Base-by-base conservation (phyloP, 2,113 vertebrate genomes). In the Macaca mulatta region DNA sequence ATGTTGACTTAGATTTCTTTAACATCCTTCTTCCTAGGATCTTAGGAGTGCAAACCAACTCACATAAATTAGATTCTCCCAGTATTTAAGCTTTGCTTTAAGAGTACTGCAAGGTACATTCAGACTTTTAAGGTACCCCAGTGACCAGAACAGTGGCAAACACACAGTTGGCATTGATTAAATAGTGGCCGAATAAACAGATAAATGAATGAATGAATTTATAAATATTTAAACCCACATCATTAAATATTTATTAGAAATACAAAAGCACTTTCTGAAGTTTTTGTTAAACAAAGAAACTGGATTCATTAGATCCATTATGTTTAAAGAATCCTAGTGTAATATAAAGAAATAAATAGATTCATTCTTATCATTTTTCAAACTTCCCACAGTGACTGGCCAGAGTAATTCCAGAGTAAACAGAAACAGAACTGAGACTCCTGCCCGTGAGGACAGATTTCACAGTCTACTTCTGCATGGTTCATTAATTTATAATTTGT, bases 401-500 rank as follows among this genome's bases (percentile, higher is more conserved):
- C 61, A 88, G 52, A 93, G 59, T 80, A 70, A 95, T 88, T 72
- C 16, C 84, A 82, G 77, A 79, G 5, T 93, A 88, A 92, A 88
- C 5, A 59, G 38, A 97, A 85, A 45, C 8, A 48, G 89, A 93
- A 89, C 20, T 3, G 35, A 91, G 59, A 18, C 30, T 70, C 87
- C 20, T 25, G 59, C 13, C 30, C 4, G 38, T 78, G 23, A 83
- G 82, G 69, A 87, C 59, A 35, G 48, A 70, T 93, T 95, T 95
- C 69, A 94, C 72, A 79, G 74, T 75, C 81, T 72, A 64, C 52
- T 93, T 94, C 48, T 87, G 35, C 55, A 32, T 1, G 35, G 69
- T 30, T 94, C 69, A 90, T 96, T 96, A 90, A 55, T 82, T 93
- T 94, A 67, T 38, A 89, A 59, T 94, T 95, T 77, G 61, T 83